A percentile compares a stretch with the other conserved stretches of the same genome.
Evolutionary conservation across 2,113 vertebrate genomes (phyloP).

Genomic region (Tragelaphus scriptus): DNA sequence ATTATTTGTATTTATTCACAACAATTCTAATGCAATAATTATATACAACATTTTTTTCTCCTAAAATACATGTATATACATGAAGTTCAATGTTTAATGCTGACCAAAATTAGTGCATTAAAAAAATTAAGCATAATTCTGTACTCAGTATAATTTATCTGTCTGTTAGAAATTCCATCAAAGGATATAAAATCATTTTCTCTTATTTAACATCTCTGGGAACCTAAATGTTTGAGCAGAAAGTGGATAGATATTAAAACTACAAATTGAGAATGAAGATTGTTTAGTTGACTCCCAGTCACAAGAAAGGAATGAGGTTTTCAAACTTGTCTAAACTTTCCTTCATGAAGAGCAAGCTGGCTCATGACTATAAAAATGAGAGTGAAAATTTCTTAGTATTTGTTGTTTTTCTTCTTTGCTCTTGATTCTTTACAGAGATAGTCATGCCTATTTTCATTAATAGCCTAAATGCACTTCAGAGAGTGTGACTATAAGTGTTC

Average conservation of each 20-base stretch:
- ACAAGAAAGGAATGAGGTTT: background rate
- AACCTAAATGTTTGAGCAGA: background rate
- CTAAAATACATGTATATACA: background rate
- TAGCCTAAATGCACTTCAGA: slow-evolving; percentile 20
- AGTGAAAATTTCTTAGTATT: background rate
- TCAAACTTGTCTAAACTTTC: background rate
- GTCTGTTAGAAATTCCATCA: background rate
- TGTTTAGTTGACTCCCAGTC: background rate
- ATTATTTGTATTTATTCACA: background rate
- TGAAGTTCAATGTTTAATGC: background rate
- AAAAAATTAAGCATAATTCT: background rate
- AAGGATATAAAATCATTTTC: background rate
- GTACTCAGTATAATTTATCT: background rate
- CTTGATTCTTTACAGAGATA: background rate
- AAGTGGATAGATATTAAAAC: background rate
- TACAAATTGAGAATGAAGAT: background rate
- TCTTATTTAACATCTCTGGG: background rate
- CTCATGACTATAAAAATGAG: background rate
- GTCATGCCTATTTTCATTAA: background rate
- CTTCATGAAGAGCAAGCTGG: background rate
- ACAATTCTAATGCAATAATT: background rate
- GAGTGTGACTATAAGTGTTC: background rate
- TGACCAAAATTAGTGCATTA: background rate
- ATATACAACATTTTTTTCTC: background rate
- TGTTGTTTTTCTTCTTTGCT: background rate